Conservation (phyloP, 2,113 vertebrate genomes). For the Cyphomyrus plagiostoma region DNA sequence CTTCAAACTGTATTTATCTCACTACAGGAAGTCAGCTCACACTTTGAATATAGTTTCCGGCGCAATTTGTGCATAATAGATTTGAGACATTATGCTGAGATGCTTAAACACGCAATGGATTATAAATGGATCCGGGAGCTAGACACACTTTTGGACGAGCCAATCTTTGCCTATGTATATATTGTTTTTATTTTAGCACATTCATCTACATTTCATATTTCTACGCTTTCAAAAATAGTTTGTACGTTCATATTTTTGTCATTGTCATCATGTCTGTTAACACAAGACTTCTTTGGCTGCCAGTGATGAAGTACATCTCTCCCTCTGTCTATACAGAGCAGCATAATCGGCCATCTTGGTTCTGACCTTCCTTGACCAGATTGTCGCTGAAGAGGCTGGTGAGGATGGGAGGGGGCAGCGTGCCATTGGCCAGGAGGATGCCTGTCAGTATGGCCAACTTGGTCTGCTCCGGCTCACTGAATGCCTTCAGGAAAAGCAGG, state of each 20-base stretch:
- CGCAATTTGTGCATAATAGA: not conserved
- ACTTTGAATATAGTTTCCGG: not conserved
- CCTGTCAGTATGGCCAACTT: slow-evolving; percentile 85
- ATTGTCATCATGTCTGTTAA: not conserved
- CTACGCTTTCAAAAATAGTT: not conserved
- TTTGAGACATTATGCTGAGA: not conserved
- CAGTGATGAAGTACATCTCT: not conserved
- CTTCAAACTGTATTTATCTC: not conserved
- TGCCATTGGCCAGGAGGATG: slow-evolving; percentile 73
- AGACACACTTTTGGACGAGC: not conserved
- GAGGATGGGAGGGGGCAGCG: slow-evolving; percentile 75
- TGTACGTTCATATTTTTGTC: not conserved
- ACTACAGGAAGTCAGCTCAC: not conserved
- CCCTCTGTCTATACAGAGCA: not conserved
- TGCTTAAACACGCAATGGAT: not conserved
- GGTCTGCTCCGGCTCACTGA: slow-evolving; percentile 80
- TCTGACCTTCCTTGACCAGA: slow-evolving; percentile 84
- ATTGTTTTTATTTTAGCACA: not conserved
- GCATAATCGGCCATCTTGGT: too few species aligned
- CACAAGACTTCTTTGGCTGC: not conserved
- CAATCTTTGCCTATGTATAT: not conserved
- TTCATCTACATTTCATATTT: not conserved
- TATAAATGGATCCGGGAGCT: not conserved
- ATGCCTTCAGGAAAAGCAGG: slow-evolving; percentile 87
- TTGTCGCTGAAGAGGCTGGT: slow-evolving; percentile 86